These are phyloP conservation scores for Biston stratarius DNA, from an alignment of 2,888 invertebrate genomes.

Conservation along the genomic window DNA sequence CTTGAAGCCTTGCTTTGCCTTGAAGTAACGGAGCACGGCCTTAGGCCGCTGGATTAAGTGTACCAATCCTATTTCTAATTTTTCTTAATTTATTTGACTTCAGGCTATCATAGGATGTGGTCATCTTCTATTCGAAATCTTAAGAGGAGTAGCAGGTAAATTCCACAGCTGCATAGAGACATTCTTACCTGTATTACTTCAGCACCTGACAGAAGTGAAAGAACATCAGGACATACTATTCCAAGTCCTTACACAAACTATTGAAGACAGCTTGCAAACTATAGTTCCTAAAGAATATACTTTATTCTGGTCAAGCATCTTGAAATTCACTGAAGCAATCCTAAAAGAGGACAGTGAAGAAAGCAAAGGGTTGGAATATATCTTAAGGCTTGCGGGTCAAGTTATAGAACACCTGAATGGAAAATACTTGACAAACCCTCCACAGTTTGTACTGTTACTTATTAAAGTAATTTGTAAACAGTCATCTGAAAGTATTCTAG, in stretches of 20 bases:
- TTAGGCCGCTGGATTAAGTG: background rate
- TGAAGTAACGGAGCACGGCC: background rate
- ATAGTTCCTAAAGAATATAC: conserved; percentile 88
- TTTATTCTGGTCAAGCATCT: conserved; percentile 88
- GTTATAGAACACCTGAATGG: conserved; percentile 89
- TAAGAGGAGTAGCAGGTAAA: conserved; percentile 93
- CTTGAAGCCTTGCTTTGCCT: background rate
- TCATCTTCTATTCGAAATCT: conserved; percentile 94
- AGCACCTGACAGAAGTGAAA: conserved; percentile 83
- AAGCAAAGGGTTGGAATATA: conserved; percentile 70
- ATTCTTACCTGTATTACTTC: conserved; percentile 89
- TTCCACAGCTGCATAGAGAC: conserved; percentile 94
- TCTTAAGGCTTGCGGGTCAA: conserved; percentile 87
- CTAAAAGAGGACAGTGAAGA: conserved; percentile 68
- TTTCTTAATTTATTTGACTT: conserved; percentile 54
- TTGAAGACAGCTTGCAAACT: conserved; percentile 87
- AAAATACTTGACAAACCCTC: conserved; percentile 87
- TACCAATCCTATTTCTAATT: background rate
- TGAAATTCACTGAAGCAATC: conserved; percentile 70
- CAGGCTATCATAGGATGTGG: conserved; percentile 93
- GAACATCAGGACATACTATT: conserved; percentile 86
- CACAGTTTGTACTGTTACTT: conserved; percentile 86
- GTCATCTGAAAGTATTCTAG: conserved; percentile 76
- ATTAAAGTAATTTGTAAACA: conserved; percentile 80
- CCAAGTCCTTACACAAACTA: conserved; percentile 88